These are phyloP conservation scores for Siniperca obscura DNA, from an alignment of 2,797 vertebrate genomes.

Conservation along the genomic window DNA sequence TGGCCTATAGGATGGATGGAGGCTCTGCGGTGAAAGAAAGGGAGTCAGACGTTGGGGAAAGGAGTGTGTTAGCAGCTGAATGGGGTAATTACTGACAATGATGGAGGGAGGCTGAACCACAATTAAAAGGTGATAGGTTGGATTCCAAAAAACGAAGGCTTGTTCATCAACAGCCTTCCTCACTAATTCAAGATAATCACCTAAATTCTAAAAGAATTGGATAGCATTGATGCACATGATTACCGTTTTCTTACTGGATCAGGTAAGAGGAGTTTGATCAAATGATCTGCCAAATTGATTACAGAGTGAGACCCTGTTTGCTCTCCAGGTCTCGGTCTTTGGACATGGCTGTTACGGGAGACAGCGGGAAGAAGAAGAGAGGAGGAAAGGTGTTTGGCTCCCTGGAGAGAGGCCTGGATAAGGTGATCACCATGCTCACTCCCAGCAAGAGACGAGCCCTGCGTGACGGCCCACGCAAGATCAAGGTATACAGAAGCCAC, in stretches of 20 bases:
- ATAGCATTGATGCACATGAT: neutral
- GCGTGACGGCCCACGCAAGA: constrained; percentile 88
- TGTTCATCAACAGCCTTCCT: neutral
- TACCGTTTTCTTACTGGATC: neutral
- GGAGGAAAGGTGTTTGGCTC: constrained; percentile 92
- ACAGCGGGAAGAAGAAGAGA: constrained; percentile 91
- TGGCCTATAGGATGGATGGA: neutral
- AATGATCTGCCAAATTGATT: neutral
- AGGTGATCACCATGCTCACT: constrained; percentile 94
- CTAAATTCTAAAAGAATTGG: neutral
- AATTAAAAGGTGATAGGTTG: neutral
- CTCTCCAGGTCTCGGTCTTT: constrained; percentile 88
- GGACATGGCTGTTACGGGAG: constrained; percentile 86
- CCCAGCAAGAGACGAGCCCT: constrained; percentile 89
- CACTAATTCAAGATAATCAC: neutral
- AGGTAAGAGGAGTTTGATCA: neutral
- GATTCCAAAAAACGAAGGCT: neutral
- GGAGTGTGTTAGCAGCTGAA: neutral
- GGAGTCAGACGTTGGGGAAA: neutral
- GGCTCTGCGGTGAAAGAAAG: neutral
- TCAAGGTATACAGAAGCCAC: constrained; percentile 83
- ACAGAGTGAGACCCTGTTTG: neutral
- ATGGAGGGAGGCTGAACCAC: neutral
- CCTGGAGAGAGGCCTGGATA: constrained; percentile 95
- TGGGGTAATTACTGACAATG: neutral